phyloP scores from a whole-genome alignment of 2,113 vertebrate genomes.

The Mastomys natalensis region DNA sequence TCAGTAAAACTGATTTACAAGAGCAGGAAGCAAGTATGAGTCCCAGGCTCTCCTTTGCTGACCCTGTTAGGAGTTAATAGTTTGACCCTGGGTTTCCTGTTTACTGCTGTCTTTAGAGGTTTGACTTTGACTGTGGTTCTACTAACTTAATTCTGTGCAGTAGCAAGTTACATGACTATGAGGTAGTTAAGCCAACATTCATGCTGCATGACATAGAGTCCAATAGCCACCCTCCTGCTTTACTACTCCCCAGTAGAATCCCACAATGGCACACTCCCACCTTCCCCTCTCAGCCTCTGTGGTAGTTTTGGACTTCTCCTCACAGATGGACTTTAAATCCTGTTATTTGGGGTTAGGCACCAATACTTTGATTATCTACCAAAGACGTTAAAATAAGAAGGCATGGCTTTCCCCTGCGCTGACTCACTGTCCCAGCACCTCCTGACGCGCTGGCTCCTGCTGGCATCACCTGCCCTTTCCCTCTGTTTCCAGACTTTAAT shows the following conservation, averaged over 20 bases:
- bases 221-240: not conserved
- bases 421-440: not conserved
- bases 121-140: not conserved
- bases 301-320: not conserved
- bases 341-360: not conserved
- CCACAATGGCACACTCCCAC: not conserved
- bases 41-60: not conserved
- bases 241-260: not conserved
- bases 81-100: not conserved
- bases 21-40: not conserved
- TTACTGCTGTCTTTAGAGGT: not conserved
- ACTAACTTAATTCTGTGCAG: not conserved
- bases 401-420: not conserved
- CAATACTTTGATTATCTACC: not conserved
- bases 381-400: not conserved
- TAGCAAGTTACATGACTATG: not conserved
- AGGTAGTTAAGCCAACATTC: not conserved
- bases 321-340: not conserved
- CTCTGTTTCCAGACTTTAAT: conserved; percentile 4
- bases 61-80: not conserved
- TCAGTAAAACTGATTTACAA: conserved; percentile 1
- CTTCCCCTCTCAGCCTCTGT: not conserved
- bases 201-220: not conserved
- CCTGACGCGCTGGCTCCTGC: not conserved
- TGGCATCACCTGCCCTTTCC: not conserved